These are phyloP conservation scores for Laterallus jamaicensis DNA, from an alignment of 2,113 vertebrate species.

Conservation along the genomic window DNA sequence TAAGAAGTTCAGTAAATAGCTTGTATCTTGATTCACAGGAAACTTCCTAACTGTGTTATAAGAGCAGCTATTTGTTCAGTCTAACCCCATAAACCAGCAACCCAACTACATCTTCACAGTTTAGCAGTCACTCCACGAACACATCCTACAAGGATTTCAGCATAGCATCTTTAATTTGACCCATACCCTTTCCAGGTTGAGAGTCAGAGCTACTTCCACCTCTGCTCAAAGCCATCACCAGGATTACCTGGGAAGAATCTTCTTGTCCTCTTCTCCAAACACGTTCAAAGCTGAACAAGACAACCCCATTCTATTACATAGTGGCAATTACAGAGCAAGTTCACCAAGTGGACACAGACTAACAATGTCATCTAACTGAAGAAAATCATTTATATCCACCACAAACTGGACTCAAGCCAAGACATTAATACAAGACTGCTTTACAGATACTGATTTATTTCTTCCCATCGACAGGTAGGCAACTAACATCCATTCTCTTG, in stretches of 20 bases:
- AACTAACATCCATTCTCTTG: neutral
- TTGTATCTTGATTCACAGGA: neutral
- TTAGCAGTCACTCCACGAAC: neutral
- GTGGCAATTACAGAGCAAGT: neutral
- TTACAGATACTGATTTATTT: neutral
- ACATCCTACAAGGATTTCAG: neutral
- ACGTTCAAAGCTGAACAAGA: neutral
- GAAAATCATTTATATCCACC: neutral
- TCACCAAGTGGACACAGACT: neutral
- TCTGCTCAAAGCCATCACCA: neutral
- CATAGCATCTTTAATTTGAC: neutral
- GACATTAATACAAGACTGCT: neutral
- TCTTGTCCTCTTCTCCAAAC: neutral
- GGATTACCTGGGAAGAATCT: neutral
- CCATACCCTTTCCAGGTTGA: neutral
- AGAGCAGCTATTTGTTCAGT: neutral
- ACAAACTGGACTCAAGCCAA: neutral
- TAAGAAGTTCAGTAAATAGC: neutral
- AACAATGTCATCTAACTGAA: neutral
- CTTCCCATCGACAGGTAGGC: rapidly evolving
- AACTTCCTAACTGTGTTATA: neutral
- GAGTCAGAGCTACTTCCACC: neutral
- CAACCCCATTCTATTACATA: neutral
- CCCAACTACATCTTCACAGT: neutral
- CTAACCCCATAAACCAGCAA: neutral